Conservation (phyloP, 1,140 invertebrate species). For the Pseudachorutes palmiensis region DNA sequence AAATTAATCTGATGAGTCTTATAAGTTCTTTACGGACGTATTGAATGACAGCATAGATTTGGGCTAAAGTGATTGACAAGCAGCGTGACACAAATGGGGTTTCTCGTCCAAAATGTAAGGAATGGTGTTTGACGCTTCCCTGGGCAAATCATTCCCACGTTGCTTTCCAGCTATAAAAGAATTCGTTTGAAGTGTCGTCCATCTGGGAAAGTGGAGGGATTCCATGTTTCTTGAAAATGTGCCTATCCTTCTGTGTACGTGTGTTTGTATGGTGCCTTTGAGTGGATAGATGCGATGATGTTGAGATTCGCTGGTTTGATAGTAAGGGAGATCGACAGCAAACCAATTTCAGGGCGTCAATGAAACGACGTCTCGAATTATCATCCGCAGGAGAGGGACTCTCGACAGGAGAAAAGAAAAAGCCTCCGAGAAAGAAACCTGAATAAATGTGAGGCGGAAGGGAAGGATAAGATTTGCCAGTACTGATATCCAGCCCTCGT, state of each 20-base stretch:
- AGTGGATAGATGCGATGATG: neutral
- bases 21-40: too few relatives aligned
- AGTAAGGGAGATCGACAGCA: constrained; percentile 29
- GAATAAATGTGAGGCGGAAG: constrained; percentile 15
- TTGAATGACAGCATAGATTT: too few relatives aligned
- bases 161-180: neutral
- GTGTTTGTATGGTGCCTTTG: constrained; percentile 3
- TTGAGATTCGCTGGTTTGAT: constrained; percentile 12
- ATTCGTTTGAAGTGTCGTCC: neutral
- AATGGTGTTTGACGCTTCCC: constrained; percentile 23
- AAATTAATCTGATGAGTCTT: too few relatives aligned
- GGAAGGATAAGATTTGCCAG: constrained; percentile 27
- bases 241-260: neutral
- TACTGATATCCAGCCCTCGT: neutral
- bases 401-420: neutral
- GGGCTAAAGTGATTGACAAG: neutral
- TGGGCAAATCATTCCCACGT: neutral
- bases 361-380: constrained; percentile 36
- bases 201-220: neutral
- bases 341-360: constrained; percentile 35
- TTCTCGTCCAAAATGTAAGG: constrained; percentile 9
- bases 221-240: neutral
- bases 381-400: constrained; percentile 24
- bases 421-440: neutral
- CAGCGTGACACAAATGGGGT: constrained; percentile 16